phyloP scores from a whole-genome alignment of 2,797 vertebrate genomes.

The Borostomias antarcticus region DNA sequence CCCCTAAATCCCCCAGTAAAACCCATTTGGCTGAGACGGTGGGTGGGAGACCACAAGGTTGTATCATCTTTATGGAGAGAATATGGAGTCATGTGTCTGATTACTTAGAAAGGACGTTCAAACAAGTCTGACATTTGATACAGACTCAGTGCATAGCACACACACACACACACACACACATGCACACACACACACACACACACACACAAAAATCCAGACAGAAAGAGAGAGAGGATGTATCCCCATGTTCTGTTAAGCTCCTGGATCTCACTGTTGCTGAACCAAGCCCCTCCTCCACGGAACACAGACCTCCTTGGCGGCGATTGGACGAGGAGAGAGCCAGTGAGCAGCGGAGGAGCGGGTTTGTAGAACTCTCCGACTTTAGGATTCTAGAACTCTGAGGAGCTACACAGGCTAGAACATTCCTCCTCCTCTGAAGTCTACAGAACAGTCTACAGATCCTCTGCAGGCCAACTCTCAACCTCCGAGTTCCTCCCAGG shows the following conservation, averaged over 20 bases:
- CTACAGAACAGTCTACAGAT: too few species aligned
- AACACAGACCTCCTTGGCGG: slow-evolving; percentile 25
- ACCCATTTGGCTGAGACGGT: slow-evolving; percentile 71
- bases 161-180: slow-evolving; percentile 8
- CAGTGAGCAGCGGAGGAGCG: not conserved
- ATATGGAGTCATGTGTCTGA: slow-evolving; percentile 52
- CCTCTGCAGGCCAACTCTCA: too few species aligned
- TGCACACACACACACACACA: not conserved
- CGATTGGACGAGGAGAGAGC: not conserved
- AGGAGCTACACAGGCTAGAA: not conserved
- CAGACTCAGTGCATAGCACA: slow-evolving; percentile 5
- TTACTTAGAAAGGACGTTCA: slow-evolving; percentile 36
- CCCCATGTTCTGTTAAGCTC: too few species aligned
- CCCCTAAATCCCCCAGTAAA: slow-evolving; percentile 66
- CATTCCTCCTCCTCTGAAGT: not conserved
- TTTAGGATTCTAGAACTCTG: not conserved
- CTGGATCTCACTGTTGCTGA: slow-evolving; percentile 25
- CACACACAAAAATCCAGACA: slow-evolving; percentile 20
- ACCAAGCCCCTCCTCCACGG: slow-evolving; percentile 25
- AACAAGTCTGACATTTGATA: slow-evolving; percentile 15
- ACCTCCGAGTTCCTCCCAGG: too few species aligned
- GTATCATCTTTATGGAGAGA: slow-evolving; percentile 57
- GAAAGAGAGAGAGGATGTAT: slow-evolving; percentile 2
- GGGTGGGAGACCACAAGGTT: slow-evolving; percentile 58
- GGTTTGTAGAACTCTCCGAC: not conserved